A percentile compares a stretch with the other conserved stretches of the same genome.
Conservation (phyloP, 1,140 invertebrate genomes). For the Ostrea edulis region DNA sequence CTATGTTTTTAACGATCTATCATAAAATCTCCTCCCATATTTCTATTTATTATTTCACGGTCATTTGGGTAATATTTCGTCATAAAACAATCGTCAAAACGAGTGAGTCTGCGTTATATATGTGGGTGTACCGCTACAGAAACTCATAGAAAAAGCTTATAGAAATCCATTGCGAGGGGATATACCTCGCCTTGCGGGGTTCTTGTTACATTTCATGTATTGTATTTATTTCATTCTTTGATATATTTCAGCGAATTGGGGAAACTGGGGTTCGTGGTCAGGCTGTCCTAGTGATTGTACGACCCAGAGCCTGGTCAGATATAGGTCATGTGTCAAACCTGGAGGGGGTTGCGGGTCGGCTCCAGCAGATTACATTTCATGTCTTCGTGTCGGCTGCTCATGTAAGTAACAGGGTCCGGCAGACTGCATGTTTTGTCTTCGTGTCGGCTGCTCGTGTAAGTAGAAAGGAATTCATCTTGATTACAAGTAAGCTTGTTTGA, state of each 20-base stretch:
- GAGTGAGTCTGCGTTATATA: too few relatives aligned
- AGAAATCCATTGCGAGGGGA: too few relatives aligned
- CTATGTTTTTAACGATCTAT: too few relatives aligned
- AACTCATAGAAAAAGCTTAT: not conserved
- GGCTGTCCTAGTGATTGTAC: not conserved
- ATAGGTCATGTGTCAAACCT: not conserved
- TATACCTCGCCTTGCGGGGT: too few relatives aligned
- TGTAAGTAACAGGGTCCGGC: not conserved
- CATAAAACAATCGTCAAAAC: too few relatives aligned
- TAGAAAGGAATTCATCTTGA: not conserved
- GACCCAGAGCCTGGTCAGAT: not conserved
- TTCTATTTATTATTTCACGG: too few relatives aligned
- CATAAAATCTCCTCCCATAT: too few relatives aligned
- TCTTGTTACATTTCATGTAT: too few relatives aligned
- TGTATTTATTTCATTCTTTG: too few relatives aligned
- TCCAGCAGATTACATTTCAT: not conserved
- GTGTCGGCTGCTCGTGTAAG: not conserved
- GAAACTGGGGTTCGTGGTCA: not conserved
- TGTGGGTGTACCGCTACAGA: too few relatives aligned
- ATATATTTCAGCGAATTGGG: not conserved
- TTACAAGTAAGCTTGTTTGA: not conserved
- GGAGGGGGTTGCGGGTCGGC: not conserved
- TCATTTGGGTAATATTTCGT: too few relatives aligned
- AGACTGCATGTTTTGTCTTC: not conserved
- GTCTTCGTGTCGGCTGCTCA: not conserved